phyloP scores from a whole-genome alignment of 2,113 vertebrate species.

The Dasyurus viverrinus region DNA sequence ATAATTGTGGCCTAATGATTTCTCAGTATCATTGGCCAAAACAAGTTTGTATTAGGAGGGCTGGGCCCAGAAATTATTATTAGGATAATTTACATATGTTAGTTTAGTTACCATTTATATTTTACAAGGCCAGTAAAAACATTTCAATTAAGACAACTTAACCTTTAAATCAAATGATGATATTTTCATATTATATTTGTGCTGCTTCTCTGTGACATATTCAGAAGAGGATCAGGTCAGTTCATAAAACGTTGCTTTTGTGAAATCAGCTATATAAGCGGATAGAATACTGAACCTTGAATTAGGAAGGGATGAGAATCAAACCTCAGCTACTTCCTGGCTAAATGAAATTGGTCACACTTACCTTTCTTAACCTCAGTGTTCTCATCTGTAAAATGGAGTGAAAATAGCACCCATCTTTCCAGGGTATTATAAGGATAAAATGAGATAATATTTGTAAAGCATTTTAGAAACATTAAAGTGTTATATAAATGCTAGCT shows the following conservation, averaged over 20 bases:
- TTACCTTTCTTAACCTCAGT: background rate
- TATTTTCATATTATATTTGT: background rate
- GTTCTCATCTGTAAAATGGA: background rate
- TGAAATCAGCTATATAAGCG: background rate
- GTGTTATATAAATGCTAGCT: background rate
- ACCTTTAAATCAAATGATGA: background rate
- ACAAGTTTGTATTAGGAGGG: conserved; percentile 37
- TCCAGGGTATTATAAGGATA: background rate
- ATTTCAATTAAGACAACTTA: background rate
- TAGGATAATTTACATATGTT: background rate
- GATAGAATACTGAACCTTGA: background rate
- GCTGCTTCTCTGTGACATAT: background rate
- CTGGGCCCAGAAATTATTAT: background rate
- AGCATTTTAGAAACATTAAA: background rate
- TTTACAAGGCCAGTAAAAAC: background rate
- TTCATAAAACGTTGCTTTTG: background rate
- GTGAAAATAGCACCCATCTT: background rate
- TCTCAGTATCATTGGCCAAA: conserved; percentile 46
- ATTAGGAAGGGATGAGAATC: background rate
- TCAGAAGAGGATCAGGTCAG: background rate
- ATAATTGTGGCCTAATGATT: conserved; percentile 55
- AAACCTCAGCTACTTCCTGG: background rate
- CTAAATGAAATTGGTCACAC: background rate
- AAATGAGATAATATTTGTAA: background rate
- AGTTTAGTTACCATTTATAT: background rate